phyloP scores from a whole-genome alignment of 2,797 vertebrate species.

The Masticophis lateralis region DNA sequence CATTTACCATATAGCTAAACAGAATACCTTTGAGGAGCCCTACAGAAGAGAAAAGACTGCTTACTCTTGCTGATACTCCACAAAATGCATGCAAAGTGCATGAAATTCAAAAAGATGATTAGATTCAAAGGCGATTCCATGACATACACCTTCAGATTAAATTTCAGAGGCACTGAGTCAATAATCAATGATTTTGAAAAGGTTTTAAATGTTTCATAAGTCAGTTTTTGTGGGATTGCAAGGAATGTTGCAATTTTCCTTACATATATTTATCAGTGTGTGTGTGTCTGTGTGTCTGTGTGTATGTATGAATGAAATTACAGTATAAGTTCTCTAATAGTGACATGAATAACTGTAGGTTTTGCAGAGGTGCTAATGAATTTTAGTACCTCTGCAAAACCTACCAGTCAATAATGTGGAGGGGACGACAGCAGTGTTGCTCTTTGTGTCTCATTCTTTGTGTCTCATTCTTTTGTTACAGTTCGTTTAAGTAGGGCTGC shows the following conservation, averaged over 20 bases:
- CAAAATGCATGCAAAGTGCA: constrained; percentile 18
- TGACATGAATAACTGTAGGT: background rate
- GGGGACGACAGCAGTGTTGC: background rate
- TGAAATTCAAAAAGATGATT: background rate
- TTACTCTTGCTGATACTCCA: background rate
- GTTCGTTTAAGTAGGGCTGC: background rate
- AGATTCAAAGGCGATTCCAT: background rate
- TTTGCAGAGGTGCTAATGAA: background rate
- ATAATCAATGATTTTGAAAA: background rate
- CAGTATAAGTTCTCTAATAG: background rate
- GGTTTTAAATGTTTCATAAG: background rate
- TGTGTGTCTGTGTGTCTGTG: background rate
- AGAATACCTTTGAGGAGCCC: background rate
- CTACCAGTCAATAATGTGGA: background rate
- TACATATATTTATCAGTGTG: background rate
- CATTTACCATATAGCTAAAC: background rate
- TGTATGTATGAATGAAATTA: background rate
- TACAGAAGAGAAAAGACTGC: background rate
- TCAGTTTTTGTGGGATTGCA: background rate
- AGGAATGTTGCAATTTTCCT: background rate
- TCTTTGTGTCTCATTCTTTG: background rate
- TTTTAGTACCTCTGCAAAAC: background rate
- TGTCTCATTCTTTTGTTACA: background rate
- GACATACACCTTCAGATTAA: background rate
- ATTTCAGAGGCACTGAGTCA: background rate